Base-by-base conservation (phyloP, 23 tunicate genomes). In the Trididemnum clinides region DNA sequence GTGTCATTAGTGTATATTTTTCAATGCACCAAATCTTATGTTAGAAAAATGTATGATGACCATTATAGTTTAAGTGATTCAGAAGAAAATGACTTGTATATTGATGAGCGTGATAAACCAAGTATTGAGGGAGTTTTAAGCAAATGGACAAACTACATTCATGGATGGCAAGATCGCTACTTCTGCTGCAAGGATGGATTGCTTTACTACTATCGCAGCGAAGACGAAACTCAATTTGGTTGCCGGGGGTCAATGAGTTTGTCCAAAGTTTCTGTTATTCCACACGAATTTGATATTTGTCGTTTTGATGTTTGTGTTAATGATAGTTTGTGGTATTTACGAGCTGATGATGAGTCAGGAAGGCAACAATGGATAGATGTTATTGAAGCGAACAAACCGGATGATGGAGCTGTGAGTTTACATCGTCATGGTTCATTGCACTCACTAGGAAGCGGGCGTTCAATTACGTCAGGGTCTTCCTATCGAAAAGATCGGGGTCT, bases 91-190 rank as follows among this genome's bases (percentile, higher is more conserved):
- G 80, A 74, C 3, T 39, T 6, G 1, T 37, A 15, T 31, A 22
- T 6, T 6, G 57, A 74, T 36, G 57, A 74, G 80, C 22, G 6
- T 38, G 66, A 59, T n/a, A 59, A 59, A 12, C 66, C 66, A 12
- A 74, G 80, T 31, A 57, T 85, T n/a, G 36, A 74, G 25, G 88
- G 88, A 37, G 73, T 85, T 57, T 27, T 92, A 33, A 82, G 92
- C 66, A 95, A 95, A 59, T 95, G 98, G 98, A 95, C 98, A 27
- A 95, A 95, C 63, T 95, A 95, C 64, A 80, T 85, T 2, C 93
- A 90, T 77, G 98, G 98, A 18, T 95, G 98, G 98, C 91, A 88
- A 71, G 91, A 88, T 71, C 81, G 91, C 1, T 95, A 69, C 50
- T 95, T 95, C 4, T 76, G 82, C 26, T 89, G 93, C 65, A 65